phyloP scores from a whole-genome alignment of 2,113 vertebrate genomes.

The Scomber japonicus region DNA sequence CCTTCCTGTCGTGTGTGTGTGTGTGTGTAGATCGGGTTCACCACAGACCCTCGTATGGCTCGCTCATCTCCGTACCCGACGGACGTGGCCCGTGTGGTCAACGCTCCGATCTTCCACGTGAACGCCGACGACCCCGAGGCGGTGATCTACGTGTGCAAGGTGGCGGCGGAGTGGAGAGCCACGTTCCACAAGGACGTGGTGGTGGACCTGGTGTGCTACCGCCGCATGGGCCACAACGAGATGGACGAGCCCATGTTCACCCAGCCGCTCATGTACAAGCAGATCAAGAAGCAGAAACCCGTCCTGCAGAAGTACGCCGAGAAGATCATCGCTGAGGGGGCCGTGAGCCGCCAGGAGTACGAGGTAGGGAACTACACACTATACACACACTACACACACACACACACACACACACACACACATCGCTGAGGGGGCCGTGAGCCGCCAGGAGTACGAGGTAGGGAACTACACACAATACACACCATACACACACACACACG shows the following conservation, averaged over 20 bases:
- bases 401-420: no score
- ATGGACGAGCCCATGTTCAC: conserved; percentile 99
- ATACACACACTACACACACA: not conserved
- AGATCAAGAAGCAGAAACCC: conserved; percentile 97
- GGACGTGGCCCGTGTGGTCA: conserved; percentile 95
- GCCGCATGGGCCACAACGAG: conserved; percentile 96
- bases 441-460: conserved; percentile 95
- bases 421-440: no score
- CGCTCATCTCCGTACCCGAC: conserved; percentile 97
- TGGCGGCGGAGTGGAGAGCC: conserved; percentile 96
- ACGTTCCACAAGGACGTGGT: conserved; percentile 99
- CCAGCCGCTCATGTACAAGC: conserved; percentile 98
- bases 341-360: conserved; percentile 92
- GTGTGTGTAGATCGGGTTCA: conserved; percentile 93
- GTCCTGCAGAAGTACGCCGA: conserved; percentile 96
- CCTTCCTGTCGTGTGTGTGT: no score
- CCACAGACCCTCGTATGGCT: conserved; percentile 95
- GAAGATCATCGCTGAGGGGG: conserved; percentile 92
- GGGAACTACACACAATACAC: not conserved
- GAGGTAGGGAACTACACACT: conserved; percentile 85
- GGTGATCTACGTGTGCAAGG: conserved; percentile 96
- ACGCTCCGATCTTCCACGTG: conserved; percentile 97
- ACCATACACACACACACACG: no score
- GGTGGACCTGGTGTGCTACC: conserved; percentile 97
- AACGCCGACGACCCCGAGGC: conserved; percentile 97